Percentiles rank a stretch among this genome's conserved stretches.
These are phyloP conservation scores for Amblyornis subalaris DNA, from an alignment of 2,113 vertebrate genomes.

Conservation along the genomic window DNA sequence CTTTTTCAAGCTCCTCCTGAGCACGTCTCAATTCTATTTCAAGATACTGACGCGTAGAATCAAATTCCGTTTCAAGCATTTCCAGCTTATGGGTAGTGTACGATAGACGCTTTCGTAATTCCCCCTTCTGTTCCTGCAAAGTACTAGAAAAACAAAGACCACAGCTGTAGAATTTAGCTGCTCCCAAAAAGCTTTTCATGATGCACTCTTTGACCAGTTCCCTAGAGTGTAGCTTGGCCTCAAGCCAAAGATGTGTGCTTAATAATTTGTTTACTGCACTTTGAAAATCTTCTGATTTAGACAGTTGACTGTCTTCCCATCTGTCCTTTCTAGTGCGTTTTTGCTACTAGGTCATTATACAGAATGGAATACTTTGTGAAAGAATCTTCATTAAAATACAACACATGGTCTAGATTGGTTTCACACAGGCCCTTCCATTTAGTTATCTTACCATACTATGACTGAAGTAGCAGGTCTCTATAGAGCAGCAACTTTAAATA, in stretches of 20 bases:
- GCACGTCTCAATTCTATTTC: constrained; percentile 92
- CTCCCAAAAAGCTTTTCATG: constrained; percentile 10
- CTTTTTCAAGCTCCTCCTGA: constrained; percentile 95
- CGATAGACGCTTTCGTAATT: constrained; percentile 91
- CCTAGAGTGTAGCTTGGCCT: neutral
- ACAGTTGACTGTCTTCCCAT: constrained; percentile 14
- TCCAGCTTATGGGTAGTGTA: constrained; percentile 93
- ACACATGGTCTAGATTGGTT: neutral
- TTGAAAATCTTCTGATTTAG: constrained; percentile 20
- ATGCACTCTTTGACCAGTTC: constrained; percentile 12
- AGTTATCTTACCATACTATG: neutral
- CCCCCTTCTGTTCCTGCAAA: constrained; percentile 94
- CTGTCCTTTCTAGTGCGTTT: neutral
- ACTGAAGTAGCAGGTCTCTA: neutral
- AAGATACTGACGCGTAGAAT: constrained; percentile 92
- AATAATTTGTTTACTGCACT: constrained; percentile 25
- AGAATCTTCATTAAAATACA: neutral
- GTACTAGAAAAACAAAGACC: constrained; percentile 80
- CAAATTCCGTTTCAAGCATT: constrained; percentile 92
- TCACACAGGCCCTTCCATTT: neutral
- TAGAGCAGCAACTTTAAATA: neutral
- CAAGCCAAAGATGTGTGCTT: constrained; percentile 13
- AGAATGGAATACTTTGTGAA: neutral
- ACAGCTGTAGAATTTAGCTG: constrained; percentile 54
- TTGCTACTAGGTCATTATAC: neutral